Evolutionary conservation across 2,797 vertebrate genomes (phyloP).

Genomic region (Neosalanx taihuensis): DNA sequence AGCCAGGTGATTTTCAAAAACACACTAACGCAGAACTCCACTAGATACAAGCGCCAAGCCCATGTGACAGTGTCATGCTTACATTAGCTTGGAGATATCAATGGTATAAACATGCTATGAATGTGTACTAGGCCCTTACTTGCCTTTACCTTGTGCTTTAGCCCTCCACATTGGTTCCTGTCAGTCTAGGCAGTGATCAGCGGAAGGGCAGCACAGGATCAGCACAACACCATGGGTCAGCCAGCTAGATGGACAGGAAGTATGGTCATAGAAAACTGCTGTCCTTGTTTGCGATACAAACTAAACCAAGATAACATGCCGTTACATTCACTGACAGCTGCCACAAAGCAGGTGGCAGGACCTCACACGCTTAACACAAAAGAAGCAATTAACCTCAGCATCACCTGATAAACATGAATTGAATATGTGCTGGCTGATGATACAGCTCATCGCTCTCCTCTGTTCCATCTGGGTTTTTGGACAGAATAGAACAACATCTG

Average conservation of each 20-base stretch:
- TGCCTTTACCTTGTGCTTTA: too few species aligned
- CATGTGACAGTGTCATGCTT: neutral
- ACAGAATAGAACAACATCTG: conserved; percentile 64
- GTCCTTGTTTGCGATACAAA: neutral
- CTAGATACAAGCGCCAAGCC: neutral
- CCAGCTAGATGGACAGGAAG: too few species aligned
- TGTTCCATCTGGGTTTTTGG: conserved; percentile 44
- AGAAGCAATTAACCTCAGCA: conserved; percentile 66
- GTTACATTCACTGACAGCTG: neutral
- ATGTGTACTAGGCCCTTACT: too few species aligned
- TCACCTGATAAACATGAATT: conserved; percentile 58
- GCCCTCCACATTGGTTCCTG: too few species aligned
- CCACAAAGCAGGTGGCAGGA: conserved; percentile 38
- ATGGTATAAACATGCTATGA: too few species aligned
- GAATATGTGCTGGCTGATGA: conserved; percentile 29
- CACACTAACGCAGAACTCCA: conserved; percentile 11
- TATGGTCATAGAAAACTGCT: neutral
- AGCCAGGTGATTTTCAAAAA: conserved; percentile 54
- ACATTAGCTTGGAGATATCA: neutral
- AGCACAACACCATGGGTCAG: too few species aligned
- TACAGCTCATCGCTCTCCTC: neutral
- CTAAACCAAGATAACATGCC: neutral
- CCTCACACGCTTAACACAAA: conserved; percentile 51
- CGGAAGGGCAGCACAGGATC: too few species aligned
- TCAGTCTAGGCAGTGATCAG: too few species aligned